Evolutionary conservation across 2,797 vertebrate genomes (phyloP), one percentile per base, ranked within the genome.

Genomic region (Anabacerthia variegaticeps): DNA sequence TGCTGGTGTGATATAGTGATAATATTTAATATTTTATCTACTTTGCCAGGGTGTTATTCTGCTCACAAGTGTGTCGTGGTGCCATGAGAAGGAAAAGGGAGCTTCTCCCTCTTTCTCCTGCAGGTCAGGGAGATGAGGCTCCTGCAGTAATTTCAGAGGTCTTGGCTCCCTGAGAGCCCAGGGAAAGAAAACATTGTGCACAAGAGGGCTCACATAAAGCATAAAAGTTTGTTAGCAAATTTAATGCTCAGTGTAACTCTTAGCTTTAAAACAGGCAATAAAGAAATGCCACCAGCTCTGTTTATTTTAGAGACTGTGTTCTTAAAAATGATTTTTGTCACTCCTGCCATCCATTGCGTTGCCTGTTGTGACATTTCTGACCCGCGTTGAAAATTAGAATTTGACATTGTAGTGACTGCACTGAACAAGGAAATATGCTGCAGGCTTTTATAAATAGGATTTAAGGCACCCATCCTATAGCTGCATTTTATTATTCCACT

Each of bases 1-100:
- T 69, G 43, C 82, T 89, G 79, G 63, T 58, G 51, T 92, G 94
- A 90, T 73, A 80, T 62, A 95, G 95, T 94, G 92, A 83, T 94
- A 91, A 91, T 62, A 90, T 79, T 92, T 93, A 89, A 91, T 97
- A 84, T 97, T 97, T 97, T 93, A 94, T 91, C 89, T 96, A 14
- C 89, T 97, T 93, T 94, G 90, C 73, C 94, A 83, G 85, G 75
- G 75, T 89, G 76, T 96, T 97, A 96, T 98, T 97, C 93, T 66
- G 72, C 43, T 89, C 86, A 96, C 96, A 97, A 97, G 96, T 94
- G 91, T 89, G 84, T 68, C 63, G 20, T 78, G 24, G 52, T 43
- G 41, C 77, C 74, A 79, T 62, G 91, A 96, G 92, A 88, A 96
- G 68, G 48, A 84, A 88, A 81, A 92, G 52, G 58, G 66, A 88